Evolutionary conservation across 1,140 invertebrate species (phyloP).

Genomic region (Hermetia illucens): DNA sequence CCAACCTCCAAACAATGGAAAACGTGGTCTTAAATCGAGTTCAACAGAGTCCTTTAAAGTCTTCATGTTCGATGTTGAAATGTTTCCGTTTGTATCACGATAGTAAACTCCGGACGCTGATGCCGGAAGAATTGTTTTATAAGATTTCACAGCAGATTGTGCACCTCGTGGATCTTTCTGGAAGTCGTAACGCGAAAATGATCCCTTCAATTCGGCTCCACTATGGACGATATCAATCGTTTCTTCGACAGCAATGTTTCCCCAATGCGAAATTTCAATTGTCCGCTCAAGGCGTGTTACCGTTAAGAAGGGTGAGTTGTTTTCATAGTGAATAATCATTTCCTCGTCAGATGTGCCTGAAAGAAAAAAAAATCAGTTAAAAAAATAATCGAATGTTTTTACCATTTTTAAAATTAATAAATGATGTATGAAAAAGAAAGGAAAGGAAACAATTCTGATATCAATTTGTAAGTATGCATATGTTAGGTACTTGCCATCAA

Average conservation of each 20-base stretch:
- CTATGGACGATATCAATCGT: conserved; percentile 81
- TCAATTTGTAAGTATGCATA: not conserved
- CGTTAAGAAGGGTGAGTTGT: conserved; percentile 89
- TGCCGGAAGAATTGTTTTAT: conserved; percentile 85
- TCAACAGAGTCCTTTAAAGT: conserved; percentile 83
- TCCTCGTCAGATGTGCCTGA: conserved; percentile 40
- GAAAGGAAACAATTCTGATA: conserved; percentile 1
- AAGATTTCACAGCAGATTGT: conserved; percentile 77
- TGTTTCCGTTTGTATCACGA: conserved; percentile 97
- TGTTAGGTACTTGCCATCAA: too few relatives aligned
- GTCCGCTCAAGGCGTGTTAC: conserved; percentile 71
- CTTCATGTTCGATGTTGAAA: conserved; percentile 90
- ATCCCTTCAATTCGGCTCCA: conserved; percentile 83
- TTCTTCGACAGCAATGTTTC: conserved; percentile 96
- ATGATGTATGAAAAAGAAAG: too few relatives aligned
- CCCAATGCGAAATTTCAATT: conserved; percentile 98
- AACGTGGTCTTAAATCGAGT: conserved; percentile 84
- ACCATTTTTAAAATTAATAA: too few relatives aligned
- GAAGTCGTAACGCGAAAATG: conserved; percentile 94
- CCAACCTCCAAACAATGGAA: conserved; percentile 98
- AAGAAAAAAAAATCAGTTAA: conserved; percentile 1
- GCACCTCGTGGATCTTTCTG: conserved; percentile 77
- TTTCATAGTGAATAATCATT: conserved; percentile 84
- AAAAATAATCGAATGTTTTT: too few relatives aligned
- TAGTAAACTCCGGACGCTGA: conserved; percentile 78